Percentiles rank a stretch among this genome's conserved stretches.
Conservation (phyloP, 2,113 vertebrate species). For the Gallinago paraguaiae region DNA sequence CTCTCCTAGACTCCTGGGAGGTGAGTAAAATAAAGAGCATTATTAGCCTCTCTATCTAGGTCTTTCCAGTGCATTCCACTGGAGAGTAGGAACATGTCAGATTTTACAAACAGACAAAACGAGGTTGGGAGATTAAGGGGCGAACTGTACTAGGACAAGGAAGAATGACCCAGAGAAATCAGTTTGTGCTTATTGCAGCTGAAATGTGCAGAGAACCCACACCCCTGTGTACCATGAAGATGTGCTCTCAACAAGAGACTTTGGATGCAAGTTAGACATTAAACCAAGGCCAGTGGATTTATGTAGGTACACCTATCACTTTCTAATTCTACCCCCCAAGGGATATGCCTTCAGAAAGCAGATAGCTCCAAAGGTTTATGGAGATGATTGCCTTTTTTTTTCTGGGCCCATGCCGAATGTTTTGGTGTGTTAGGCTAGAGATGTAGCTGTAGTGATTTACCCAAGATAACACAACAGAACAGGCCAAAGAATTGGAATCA, state of each 20-base stretch:
- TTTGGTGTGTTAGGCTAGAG: background rate
- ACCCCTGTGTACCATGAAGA: accelerated
- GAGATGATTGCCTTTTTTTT: background rate
- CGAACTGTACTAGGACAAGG: background rate
- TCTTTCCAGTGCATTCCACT: slow-evolving; percentile 11
- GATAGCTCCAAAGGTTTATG: background rate
- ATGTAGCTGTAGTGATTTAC: background rate
- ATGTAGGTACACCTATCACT: background rate
- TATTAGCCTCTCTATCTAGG: slow-evolving; percentile 1
- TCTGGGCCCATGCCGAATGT: background rate
- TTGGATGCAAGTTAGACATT: background rate
- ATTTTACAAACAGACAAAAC: slow-evolving; percentile 5
- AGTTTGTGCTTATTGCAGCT: background rate
- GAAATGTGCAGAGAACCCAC: background rate
- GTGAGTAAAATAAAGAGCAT: background rate
- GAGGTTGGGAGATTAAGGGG: background rate
- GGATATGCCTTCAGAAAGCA: background rate
- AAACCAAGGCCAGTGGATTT: background rate
- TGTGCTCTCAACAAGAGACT: background rate
- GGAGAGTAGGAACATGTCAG: background rate
- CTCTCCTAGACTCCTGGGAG: background rate
- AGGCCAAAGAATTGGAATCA: background rate
- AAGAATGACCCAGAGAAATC: slow-evolving; percentile 12
- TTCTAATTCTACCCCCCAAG: background rate
- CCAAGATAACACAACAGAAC: background rate